These are phyloP conservation scores for Formica exsecta DNA, from an alignment of 1,140 invertebrate species.

Conservation along the genomic window DNA sequence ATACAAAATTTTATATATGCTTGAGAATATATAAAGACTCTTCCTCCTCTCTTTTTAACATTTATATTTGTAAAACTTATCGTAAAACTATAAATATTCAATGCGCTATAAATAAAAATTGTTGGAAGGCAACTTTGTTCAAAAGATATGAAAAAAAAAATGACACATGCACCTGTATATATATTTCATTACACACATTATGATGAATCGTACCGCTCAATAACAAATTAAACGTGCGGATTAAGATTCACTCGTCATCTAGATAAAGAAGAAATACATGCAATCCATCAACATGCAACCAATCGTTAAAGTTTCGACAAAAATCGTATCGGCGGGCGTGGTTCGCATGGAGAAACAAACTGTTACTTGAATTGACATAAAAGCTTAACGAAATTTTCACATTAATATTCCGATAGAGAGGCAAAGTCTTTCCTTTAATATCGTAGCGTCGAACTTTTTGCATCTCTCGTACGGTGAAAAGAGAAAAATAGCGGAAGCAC, in stretches of 20 bases:
- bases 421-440: background rate
- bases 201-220: background rate
- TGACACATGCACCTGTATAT: background rate
- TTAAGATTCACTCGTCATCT: background rate
- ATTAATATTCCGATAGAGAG: background rate
- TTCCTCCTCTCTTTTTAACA: background rate
- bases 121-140: background rate
- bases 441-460: background rate
- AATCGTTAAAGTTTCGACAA: background rate
- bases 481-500: conserved; percentile 76
- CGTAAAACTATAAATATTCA: background rate
- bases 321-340: background rate
- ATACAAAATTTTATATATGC: too few relatives aligned
- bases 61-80: background rate
- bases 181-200: background rate
- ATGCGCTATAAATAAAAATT: background rate
- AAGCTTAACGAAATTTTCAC: conserved; percentile 17
- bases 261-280: background rate
- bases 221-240: background rate
- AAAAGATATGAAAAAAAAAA: background rate
- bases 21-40: background rate
- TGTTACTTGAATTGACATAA: conserved; percentile 22
- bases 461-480: conserved; percentile 34
- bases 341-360: background rate
- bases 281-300: background rate